phyloP scores from a whole-genome alignment of 2,888 invertebrate species.

The Thymelicus sylvestris region DNA sequence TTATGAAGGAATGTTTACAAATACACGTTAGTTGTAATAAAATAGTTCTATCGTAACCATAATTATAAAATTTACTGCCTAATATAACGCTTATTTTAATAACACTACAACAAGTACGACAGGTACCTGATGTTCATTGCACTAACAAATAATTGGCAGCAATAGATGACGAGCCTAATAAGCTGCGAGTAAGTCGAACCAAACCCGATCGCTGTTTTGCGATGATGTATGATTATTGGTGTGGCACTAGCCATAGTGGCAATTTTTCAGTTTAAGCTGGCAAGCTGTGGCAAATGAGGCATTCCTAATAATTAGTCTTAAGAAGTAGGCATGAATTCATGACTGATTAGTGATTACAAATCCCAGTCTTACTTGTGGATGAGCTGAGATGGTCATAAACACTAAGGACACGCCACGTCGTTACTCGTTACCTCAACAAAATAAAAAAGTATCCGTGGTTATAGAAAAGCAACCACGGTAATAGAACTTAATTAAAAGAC shows the following conservation, averaged over 20 bases:
- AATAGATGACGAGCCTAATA: slow-evolving; percentile 11
- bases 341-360: slow-evolving; percentile 1
- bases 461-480: neutral
- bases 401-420: neutral
- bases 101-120: neutral
- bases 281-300: slow-evolving; percentile 1
- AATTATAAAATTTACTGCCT: no score
- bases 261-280: slow-evolving; percentile 2
- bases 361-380: neutral
- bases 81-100: no score
- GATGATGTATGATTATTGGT: neutral
- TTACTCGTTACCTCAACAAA: neutral
- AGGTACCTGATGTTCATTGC: slow-evolving; percentile 12
- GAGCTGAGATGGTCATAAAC: neutral
- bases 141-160: slow-evolving; percentile 21
- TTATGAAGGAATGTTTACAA: no score
- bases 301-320: neutral
- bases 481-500: slow-evolving; percentile 5
- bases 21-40: no score
- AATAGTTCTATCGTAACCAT: no score
- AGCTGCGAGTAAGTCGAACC: slow-evolving; percentile 3
- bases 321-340: neutral
- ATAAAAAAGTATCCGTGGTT: neutral
- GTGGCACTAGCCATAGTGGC: neutral
- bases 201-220: slow-evolving; percentile 1